Conservation (phyloP, 2,113 vertebrate species). For the Misgurnus mizolepis region DNA sequence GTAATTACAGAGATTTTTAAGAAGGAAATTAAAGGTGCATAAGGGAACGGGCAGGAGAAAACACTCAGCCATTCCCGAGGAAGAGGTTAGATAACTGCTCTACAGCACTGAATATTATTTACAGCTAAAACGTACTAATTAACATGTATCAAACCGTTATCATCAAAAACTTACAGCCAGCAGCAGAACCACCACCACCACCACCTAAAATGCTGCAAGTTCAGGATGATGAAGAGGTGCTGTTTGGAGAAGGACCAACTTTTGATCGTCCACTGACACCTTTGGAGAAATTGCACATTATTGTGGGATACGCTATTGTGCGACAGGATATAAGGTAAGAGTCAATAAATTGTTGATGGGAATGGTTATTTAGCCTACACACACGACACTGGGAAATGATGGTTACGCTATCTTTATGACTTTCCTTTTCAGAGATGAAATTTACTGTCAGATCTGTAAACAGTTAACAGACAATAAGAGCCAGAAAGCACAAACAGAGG, state of each 20-base stretch:
- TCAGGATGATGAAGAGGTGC: constrained; percentile 69
- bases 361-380: neutral
- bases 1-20: constrained; percentile 65
- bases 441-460: constrained; percentile 98
- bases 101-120: neutral
- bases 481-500: constrained; percentile 79
- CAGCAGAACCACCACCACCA: neutral
- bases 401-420: neutral
- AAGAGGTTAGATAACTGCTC: constrained; percentile 63
- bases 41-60: constrained; percentile 61
- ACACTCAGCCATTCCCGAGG: constrained; percentile 66
- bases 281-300: constrained; percentile 90
- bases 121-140: neutral
- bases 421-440: constrained; percentile 85
- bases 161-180: neutral
- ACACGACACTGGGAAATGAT: neutral
- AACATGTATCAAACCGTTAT: neutral
- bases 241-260: constrained; percentile 75
- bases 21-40: constrained; percentile 69
- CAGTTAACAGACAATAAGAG: constrained; percentile 85
- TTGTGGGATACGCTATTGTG: constrained; percentile 84
- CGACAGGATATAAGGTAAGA: constrained; percentile 81
- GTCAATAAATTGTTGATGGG: neutral
- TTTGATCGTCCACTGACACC: constrained; percentile 82
- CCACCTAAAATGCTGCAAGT: constrained; percentile 58